Percentiles rank a stretch among this genome's conserved stretches.
These are phyloP conservation scores for Notothenia coriiceps DNA, from an alignment of 2,113 vertebrate species.

Conservation along the genomic window DNA sequence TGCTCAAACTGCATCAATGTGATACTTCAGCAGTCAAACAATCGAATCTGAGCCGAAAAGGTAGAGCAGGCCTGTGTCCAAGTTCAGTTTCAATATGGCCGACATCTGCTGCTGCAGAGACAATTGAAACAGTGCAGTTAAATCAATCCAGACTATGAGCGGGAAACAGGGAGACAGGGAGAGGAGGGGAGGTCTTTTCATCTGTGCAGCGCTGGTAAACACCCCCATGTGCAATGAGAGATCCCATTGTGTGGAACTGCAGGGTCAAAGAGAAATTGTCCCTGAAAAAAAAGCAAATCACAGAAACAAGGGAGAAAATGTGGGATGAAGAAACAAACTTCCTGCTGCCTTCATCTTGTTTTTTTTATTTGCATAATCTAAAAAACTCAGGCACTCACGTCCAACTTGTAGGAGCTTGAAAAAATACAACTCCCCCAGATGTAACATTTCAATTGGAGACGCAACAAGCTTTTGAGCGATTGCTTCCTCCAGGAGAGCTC, in stretches of 20 bases:
- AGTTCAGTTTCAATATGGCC: constrained; percentile 65
- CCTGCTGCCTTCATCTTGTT: neutral
- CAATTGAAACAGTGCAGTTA: constrained; percentile 62
- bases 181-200: constrained; percentile 41
- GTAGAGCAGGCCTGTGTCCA: constrained; percentile 17
- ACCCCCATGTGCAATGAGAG: constrained; percentile 67
- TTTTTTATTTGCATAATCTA: neutral
- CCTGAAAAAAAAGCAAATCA: neutral
- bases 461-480: constrained; percentile 18
- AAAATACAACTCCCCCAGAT: constrained; percentile 1
- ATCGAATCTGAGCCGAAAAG: no score
- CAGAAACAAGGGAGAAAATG: neutral
- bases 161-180: constrained; percentile 39
- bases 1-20: neutral
- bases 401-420: constrained; percentile 1
- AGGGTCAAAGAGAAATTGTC: constrained; percentile 40
- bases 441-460: constrained; percentile 13
- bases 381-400: constrained; percentile 1
- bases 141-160: constrained; percentile 73
- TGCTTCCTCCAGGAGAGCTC: constrained; percentile 43
- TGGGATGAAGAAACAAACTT: neutral
- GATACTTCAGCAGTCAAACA: neutral
- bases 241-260: constrained; percentile 53
- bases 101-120: constrained; percentile 74
- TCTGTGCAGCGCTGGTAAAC: constrained; percentile 61